Evolutionary conservation across 2,113 vertebrate genomes (phyloP), one percentile per base, ranked within the genome.

Genomic region (Carassius gibelio): DNA sequence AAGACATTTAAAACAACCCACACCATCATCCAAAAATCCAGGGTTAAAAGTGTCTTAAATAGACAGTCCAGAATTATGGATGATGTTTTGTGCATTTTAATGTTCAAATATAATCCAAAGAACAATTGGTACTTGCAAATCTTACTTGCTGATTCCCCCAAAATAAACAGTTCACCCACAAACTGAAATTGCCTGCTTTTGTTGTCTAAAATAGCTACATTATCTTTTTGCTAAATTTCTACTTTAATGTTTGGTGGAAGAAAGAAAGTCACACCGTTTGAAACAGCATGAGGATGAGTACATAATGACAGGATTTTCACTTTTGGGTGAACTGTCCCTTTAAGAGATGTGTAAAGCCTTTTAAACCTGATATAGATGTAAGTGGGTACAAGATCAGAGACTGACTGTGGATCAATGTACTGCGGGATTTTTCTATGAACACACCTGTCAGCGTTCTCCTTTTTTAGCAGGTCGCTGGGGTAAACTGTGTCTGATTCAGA

Each of bases 401-500:
- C 23, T 26, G 23, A 64, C 62, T 26, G 23, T 64, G 23, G 62
- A 69, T 36, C 66, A 36, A 34, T 30, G 15, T 69, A 69, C 66
- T 64, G 23, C 17, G 8, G 71, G 42, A 74, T 21, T 48, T n/a
- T 75, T 85, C 45, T 74, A 23, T 75, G 71, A 50, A 34, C 57
- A 66, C 23, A 86, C 83, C 81, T 84, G 45, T 87, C 72, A 62
- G 76, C 8, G 11, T 21, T 80, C 26, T 92, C 89, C 62, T 91
- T 36, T 30, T 91, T 94, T 17, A 95, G 38, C 84, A 38, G 93
- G 85, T 96, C 95, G 87, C 94, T 95, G 26, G 90, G 91, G 14
- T 88, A 93, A 11, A 95, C 90, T 0, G 90, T 87, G 26, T 95
- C 95, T 4, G 91, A 90, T 9, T 95, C 96, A 0, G 92, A 95